These are phyloP conservation scores for Pleuronectes platessa DNA, from an alignment of 2,113 vertebrate genomes.

Conservation along the genomic window DNA sequence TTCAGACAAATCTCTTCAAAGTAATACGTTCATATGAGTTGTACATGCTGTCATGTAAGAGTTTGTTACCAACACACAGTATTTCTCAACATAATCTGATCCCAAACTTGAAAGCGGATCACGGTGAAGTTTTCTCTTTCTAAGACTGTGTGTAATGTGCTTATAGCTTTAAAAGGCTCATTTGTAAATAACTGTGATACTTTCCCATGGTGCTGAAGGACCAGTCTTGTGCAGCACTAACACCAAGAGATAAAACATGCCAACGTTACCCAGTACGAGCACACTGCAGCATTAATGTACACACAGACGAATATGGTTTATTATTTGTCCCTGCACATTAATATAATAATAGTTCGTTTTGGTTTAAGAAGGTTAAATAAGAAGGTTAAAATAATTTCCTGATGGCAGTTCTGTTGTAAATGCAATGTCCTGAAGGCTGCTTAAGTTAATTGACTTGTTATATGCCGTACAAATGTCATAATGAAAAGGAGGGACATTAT, in stretches of 20 bases:
- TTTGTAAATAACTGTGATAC: conserved; percentile 54
- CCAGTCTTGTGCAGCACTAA: not conserved
- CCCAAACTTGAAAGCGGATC: conserved; percentile 53
- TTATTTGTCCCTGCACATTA: not conserved
- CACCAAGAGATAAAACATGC: not conserved
- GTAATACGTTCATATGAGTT: too few relatives aligned
- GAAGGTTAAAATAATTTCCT: not conserved
- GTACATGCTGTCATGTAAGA: too few relatives aligned
- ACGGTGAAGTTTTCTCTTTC: conserved; percentile 34
- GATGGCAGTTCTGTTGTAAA: conserved; percentile 4
- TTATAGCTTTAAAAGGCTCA: conserved; percentile 41
- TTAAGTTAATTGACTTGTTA: conserved; percentile 41
- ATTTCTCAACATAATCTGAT: conserved; percentile 42
- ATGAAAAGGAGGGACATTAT: conserved; percentile 31
- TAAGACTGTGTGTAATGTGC: conserved; percentile 35
- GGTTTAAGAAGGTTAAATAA: not conserved
- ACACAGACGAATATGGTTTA: not conserved
- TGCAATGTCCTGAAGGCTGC: not conserved
- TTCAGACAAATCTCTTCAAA: not conserved
- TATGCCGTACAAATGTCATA: conserved; percentile 22
- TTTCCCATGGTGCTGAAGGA: conserved; percentile 60
- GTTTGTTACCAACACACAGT: conserved; percentile 32
- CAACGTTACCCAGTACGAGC: rapidly evolving
- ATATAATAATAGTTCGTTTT: conserved; percentile 5
- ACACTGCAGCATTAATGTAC: not conserved